Conservation (phyloP, 2,113 vertebrate genomes). For the Artemisiospiza belli region DNA sequence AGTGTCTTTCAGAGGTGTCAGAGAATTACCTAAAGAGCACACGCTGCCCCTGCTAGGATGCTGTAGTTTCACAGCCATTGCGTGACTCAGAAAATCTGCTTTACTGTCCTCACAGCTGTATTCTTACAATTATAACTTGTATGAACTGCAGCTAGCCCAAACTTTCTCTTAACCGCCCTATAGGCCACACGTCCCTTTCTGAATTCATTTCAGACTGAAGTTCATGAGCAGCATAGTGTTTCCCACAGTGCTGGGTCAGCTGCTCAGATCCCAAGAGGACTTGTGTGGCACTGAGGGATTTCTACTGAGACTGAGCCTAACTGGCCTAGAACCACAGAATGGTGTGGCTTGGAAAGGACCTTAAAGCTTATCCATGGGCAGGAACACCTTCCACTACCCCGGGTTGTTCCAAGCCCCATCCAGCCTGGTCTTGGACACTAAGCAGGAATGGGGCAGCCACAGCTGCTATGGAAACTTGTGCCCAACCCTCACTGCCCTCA, state of each 20-base stretch:
- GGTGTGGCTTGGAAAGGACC: not conserved
- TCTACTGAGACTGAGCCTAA: not conserved
- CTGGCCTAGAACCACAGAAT: not conserved
- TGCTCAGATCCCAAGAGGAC: not conserved
- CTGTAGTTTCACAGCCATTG: not conserved
- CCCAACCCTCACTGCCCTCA: accelerated
- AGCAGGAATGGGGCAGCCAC: not conserved
- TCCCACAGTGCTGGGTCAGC: not conserved
- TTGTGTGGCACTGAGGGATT: not conserved
- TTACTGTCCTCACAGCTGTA: not conserved
- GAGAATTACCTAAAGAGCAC: not conserved
- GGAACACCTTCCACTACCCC: not conserved
- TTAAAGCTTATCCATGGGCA: not conserved
- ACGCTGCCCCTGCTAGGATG: accelerated
- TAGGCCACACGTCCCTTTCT: not conserved
- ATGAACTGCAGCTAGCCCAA: not conserved
- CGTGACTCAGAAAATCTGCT: not conserved
- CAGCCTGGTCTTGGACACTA: not conserved
- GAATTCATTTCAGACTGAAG: not conserved
- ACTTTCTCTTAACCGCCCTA: not conserved
- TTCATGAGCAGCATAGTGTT: not conserved
- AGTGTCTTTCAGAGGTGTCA: not conserved
- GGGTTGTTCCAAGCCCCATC: accelerated
- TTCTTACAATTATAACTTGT: not conserved
- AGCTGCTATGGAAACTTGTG: not conserved